Evolutionary conservation across 2,797 vertebrate species (phyloP).

Genomic region (Myotis planiceps): DNA sequence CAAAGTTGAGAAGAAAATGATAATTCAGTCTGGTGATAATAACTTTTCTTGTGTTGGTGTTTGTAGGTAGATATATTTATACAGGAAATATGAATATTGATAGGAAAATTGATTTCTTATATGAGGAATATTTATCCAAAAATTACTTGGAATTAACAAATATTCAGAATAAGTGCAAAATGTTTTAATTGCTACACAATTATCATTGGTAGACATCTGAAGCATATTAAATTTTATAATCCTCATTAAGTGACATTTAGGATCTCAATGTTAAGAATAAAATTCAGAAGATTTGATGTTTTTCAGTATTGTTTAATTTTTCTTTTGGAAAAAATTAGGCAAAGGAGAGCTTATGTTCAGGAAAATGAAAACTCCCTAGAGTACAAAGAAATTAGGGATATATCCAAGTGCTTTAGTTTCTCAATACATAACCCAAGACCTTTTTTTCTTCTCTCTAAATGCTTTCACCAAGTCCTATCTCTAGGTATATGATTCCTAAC

Average conservation of each 20-base stretch:
- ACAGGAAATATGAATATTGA: background rate
- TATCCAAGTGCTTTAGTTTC: background rate
- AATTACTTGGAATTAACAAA: background rate
- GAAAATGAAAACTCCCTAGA: background rate
- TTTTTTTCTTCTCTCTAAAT: background rate
- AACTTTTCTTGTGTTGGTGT: background rate
- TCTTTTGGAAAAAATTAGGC: background rate
- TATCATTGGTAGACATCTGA: background rate
- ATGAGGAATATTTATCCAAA: slow-evolving; percentile 9
- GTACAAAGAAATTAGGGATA: background rate
- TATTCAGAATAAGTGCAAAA: background rate
- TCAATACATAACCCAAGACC: background rate
- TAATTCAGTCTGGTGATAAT: background rate
- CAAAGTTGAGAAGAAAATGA: background rate
- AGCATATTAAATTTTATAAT: slow-evolving; percentile 9
- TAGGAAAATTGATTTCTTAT: background rate
- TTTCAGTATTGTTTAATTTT: background rate
- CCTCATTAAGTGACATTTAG: background rate
- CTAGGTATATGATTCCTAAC: background rate
- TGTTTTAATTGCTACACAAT: background rate
- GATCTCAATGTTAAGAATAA: slow-evolving; percentile 31
- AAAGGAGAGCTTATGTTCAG: background rate
- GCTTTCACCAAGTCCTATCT: background rate
- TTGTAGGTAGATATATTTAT: background rate
- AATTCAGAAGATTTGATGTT: background rate